A percentile compares a stretch with the other conserved stretches of the same genome.
Evolutionary conservation across 2,113 vertebrate genomes (phyloP).

Genomic region (Scomber japonicus): DNA sequence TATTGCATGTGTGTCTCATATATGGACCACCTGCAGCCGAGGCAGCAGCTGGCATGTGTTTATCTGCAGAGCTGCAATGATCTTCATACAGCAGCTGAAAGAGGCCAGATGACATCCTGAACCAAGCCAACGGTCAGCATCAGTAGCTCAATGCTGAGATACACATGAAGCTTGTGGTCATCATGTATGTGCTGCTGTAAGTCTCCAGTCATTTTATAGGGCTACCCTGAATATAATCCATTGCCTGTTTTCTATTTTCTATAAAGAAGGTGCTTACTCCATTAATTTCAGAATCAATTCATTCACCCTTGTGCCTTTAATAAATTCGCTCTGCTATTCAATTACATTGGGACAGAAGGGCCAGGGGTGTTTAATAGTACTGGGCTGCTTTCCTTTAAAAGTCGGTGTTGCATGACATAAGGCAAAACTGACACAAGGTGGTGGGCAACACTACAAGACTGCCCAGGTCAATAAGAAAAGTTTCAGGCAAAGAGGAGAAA

Average conservation of each 20-base stretch:
- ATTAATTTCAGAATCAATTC: conserved; percentile 62
- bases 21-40: conserved; percentile 75
- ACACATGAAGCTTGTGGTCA: conserved; percentile 14
- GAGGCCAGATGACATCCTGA: conserved; percentile 64
- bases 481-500: conserved; percentile 56
- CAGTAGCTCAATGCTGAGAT: conserved; percentile 23
- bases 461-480: conserved; percentile 65
- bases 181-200: conserved; percentile 13
- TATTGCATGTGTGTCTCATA: conserved; percentile 68
- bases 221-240: not conserved
- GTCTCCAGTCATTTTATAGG: not conserved
- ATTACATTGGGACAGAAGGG: conserved; percentile 43
- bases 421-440: conserved; percentile 66
- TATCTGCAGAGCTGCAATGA: conserved; percentile 45
- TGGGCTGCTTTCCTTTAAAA: conserved; percentile 72
- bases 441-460: conserved; percentile 46
- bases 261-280: conserved; percentile 33
- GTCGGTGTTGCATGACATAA: conserved; percentile 66
- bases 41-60: conserved; percentile 74
- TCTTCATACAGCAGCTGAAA: conserved; percentile 40
- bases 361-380: conserved; percentile 61
- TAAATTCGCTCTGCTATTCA: conserved; percentile 53
- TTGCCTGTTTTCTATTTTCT: conserved; percentile 36
- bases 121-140: conserved; percentile 29
- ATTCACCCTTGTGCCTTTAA: conserved; percentile 50